Conservation (phyloP, 2,888 invertebrate genomes). For the Patella depressa region DNA sequence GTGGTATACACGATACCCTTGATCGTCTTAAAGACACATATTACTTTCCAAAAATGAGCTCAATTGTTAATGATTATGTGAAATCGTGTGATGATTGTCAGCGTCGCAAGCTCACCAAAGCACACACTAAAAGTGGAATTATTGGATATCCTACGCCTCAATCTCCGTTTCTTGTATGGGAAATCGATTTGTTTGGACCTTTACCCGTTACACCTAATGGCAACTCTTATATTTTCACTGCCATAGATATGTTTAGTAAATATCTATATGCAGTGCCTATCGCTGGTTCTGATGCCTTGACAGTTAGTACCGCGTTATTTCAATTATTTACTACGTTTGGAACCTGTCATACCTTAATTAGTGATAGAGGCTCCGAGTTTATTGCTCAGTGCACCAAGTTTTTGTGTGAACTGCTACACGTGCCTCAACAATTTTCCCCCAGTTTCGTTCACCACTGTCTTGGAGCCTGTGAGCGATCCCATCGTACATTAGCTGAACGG, state of each 20-base stretch:
- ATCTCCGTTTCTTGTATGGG: conserved; percentile 23
- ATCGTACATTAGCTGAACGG: conserved; percentile 26
- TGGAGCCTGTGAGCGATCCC: conserved; percentile 30
- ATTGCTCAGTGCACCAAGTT: background rate
- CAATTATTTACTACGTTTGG: conserved; percentile 22
- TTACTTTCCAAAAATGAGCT: conserved; percentile 21
- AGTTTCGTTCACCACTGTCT: conserved; percentile 30
- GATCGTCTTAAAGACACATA: conserved; percentile 26
- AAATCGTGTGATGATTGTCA: conserved; percentile 28
- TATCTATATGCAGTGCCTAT: conserved; percentile 15
- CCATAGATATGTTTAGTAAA: conserved; percentile 20
- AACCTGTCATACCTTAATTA: conserved; percentile 22
- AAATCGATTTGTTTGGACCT: conserved; percentile 27
- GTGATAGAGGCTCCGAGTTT: conserved; percentile 1
- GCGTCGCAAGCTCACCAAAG: conserved; percentile 21
- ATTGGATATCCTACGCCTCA: conserved; percentile 21
- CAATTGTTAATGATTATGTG: conserved; percentile 21
- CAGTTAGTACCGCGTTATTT: conserved; percentile 15
- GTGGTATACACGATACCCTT: conserved; percentile 29
- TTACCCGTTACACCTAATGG: conserved; percentile 21
- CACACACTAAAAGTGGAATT: conserved; percentile 15
- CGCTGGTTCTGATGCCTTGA: conserved; percentile 18
- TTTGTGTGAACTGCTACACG: background rate
- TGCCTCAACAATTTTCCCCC: conserved; percentile 14
- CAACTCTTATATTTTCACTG: conserved; percentile 21